These are phyloP conservation scores for Engystomops pustulosus DNA, from an alignment of 2,113 vertebrate genomes.

Conservation along the genomic window DNA sequence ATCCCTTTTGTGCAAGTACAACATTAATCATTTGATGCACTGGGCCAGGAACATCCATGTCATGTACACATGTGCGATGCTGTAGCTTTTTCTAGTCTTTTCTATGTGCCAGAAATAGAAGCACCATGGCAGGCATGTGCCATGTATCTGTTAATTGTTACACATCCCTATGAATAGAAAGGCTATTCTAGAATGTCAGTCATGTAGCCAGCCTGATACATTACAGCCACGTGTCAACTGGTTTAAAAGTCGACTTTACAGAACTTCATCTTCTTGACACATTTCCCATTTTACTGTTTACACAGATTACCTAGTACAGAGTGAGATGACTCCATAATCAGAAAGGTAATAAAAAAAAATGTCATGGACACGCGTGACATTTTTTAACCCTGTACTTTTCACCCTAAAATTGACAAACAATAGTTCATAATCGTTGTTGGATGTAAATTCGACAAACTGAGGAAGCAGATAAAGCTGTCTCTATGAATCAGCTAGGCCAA, in stretches of 20 bases:
- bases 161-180: neutral
- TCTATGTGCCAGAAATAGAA: neutral
- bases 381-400: too few relatives aligned
- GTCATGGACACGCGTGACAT: too few relatives aligned
- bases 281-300: neutral
- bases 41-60: too few relatives aligned
- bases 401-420: too few relatives aligned
- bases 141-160: neutral
- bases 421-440: too few relatives aligned
- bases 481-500: too few relatives aligned
- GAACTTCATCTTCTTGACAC: neutral
- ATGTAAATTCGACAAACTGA: too few relatives aligned
- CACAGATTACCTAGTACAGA: neutral
- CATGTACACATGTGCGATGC: too few relatives aligned
- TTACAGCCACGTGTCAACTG: neutral
- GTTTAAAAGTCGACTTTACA: neutral
- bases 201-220: neutral
- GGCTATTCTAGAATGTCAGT: slow-evolving; percentile 2
- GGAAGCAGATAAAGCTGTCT: too few relatives aligned
- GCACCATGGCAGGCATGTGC: neutral
- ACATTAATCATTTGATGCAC: too few relatives aligned
- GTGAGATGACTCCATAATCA: neutral
- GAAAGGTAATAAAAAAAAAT: neutral
- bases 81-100: too few relatives aligned
- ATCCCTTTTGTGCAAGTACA: too few relatives aligned